Evolutionary conservation across 2,113 vertebrate genomes (phyloP).

Genomic region (Oreochromis spilurus): DNA sequence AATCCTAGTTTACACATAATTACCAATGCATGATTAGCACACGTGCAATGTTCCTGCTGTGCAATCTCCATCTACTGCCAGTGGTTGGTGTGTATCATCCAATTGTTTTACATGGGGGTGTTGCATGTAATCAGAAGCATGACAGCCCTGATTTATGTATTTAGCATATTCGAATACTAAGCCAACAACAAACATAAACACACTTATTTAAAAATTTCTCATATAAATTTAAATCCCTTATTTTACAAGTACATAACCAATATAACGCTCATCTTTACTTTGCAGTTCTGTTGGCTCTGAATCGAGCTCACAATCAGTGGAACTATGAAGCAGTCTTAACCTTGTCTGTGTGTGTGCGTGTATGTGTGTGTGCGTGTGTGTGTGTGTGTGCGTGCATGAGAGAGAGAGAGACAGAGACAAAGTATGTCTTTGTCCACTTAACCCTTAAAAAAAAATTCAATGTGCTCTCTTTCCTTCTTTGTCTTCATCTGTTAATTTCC

Average conservation of each 20-base stretch:
- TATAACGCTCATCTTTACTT: background rate
- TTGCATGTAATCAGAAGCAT: slow-evolving; percentile 45
- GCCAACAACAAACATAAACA: slow-evolving; percentile 17
- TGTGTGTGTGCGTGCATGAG: background rate
- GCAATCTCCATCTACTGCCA: slow-evolving; percentile 29
- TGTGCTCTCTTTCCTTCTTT: background rate
- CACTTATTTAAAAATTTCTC: background rate
- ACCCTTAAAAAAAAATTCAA: background rate
- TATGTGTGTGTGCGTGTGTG: background rate
- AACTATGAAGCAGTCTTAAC: background rate
- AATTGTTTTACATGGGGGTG: slow-evolving; percentile 46
- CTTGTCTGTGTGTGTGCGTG: background rate
- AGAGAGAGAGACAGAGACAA: background rate
- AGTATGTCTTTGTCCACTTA: background rate
- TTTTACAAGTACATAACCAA: background rate
- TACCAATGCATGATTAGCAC: slow-evolving; percentile 35
- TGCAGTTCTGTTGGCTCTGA: background rate
- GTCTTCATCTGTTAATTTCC: slow-evolving; percentile 32
- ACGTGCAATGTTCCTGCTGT: slow-evolving; percentile 16
- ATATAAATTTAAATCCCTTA: background rate
- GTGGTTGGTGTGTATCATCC: slow-evolving; percentile 34
- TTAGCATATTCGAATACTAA: background rate
- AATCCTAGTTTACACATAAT: slow-evolving; percentile 46
- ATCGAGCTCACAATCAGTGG: background rate
- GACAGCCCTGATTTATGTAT: slow-evolving; percentile 24